Conservation (phyloP, 2,797 vertebrate genomes). For the Sphenodon punctatus region DNA sequence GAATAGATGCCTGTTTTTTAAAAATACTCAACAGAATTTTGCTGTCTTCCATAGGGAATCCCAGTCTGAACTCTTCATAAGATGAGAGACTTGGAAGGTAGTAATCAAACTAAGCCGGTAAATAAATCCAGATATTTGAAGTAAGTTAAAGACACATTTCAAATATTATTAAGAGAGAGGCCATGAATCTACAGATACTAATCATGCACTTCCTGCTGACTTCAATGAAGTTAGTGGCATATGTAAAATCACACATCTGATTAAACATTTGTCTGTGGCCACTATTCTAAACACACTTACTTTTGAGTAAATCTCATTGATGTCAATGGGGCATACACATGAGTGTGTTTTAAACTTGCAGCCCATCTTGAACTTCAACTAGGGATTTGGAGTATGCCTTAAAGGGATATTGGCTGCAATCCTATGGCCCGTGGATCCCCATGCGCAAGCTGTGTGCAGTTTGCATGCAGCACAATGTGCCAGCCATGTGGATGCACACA, state of each 20-base stretch:
- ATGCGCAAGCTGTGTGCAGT: too few relatives aligned
- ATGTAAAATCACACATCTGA: neutral
- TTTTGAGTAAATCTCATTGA: too few relatives aligned
- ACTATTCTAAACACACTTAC: too few relatives aligned
- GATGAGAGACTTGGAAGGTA: neutral
- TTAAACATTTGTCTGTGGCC: rapidly evolving
- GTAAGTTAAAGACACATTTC: too few relatives aligned
- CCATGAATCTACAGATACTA: neutral
- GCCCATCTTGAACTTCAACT: neutral
- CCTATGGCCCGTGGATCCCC: too few relatives aligned
- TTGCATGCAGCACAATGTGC: too few relatives aligned
- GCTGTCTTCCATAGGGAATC: neutral
- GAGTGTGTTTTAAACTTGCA: too few relatives aligned
- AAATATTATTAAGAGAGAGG: too few relatives aligned
- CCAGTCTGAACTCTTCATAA: neutral
- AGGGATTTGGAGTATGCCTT: neutral
- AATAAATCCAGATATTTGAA: neutral
- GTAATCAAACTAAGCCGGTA: neutral
- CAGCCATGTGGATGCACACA: too few relatives aligned
- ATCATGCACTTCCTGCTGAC: too few relatives aligned
- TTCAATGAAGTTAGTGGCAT: neutral
- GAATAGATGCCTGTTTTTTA: neutral
- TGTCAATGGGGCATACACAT: too few relatives aligned
- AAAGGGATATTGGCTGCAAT: conserved; percentile 11
- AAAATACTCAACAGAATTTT: neutral